phyloP scores from a whole-genome alignment of 2,113 vertebrate species.

The Scomber scombrus region DNA sequence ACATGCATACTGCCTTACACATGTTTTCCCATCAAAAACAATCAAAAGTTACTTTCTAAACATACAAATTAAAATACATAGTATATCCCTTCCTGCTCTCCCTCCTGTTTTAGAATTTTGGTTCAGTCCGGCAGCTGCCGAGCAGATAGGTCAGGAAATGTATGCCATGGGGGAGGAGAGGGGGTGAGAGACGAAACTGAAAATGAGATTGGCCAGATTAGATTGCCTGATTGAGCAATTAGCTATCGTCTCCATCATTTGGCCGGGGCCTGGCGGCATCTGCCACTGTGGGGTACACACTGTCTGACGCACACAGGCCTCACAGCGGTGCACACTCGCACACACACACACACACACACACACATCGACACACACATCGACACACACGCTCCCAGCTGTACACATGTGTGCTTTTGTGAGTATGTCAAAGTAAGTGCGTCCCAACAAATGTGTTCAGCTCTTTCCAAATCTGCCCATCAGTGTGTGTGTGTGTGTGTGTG shows the following conservation, averaged over 20 bases:
- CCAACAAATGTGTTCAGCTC: conserved; percentile 32
- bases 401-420: conserved; percentile 18
- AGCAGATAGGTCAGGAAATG: conserved; percentile 64
- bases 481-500: conserved; percentile 22
- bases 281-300: conserved; percentile 67
- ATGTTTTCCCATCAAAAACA: neutral
- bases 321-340: conserved; percentile 4
- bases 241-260: conserved; percentile 77
- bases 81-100: neutral
- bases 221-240: conserved; percentile 83
- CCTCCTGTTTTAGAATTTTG: conserved; percentile 13
- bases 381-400: conserved; percentile 6
- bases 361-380: conserved; percentile 32
- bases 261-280: conserved; percentile 69
- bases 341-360: conserved; percentile 33
- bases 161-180: neutral
- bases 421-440: conserved; percentile 17
- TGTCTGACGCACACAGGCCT: conserved; percentile 19
- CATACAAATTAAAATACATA: neutral
- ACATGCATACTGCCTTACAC: neutral
- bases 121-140: conserved; percentile 64
- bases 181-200: conserved; percentile 43
- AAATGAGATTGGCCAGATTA: conserved; percentile 81
- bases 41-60: neutral
- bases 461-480: conserved; percentile 18